These are phyloP conservation scores for Xiphias gladius DNA, from an alignment of 2,113 vertebrate species.

Conservation along the genomic window DNA sequence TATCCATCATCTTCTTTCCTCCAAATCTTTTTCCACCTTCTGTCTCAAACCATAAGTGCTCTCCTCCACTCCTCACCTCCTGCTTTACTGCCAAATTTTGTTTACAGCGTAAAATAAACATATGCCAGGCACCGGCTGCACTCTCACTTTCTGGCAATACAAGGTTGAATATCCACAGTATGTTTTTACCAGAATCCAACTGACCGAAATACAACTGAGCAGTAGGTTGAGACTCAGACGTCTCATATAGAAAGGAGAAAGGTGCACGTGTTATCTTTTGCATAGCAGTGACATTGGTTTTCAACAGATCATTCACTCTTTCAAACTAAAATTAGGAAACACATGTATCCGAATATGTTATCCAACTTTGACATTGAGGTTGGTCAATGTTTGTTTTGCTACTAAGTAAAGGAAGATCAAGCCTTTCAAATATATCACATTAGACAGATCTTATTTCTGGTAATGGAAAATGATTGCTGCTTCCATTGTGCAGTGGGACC, in stretches of 20 bases:
- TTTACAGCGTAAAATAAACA: conserved; percentile 4
- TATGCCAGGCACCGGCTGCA: background rate
- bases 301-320: background rate
- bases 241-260: background rate
- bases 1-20: background rate
- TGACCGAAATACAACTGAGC: conserved; percentile 6
- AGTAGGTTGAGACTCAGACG: background rate
- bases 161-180: background rate
- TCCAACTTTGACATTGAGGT: conserved; percentile 16
- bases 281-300: background rate
- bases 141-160: background rate
- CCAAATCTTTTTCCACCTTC: conserved; percentile 2
- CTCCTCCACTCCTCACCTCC: background rate
- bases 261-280: background rate
- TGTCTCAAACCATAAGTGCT: background rate
- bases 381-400: conserved; percentile 9
- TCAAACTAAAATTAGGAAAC: background rate
- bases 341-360: background rate
- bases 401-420: conserved; percentile 29
- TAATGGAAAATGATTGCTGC: conserved; percentile 47
- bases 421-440: conserved; percentile 24
- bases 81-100: background rate
- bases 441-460: conserved; percentile 37
- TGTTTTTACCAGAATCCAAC: too few species aligned
- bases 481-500: conserved; percentile 14